Conservation (phyloP, 2,888 invertebrate genomes). For the Amphiduros pacificus region DNA sequence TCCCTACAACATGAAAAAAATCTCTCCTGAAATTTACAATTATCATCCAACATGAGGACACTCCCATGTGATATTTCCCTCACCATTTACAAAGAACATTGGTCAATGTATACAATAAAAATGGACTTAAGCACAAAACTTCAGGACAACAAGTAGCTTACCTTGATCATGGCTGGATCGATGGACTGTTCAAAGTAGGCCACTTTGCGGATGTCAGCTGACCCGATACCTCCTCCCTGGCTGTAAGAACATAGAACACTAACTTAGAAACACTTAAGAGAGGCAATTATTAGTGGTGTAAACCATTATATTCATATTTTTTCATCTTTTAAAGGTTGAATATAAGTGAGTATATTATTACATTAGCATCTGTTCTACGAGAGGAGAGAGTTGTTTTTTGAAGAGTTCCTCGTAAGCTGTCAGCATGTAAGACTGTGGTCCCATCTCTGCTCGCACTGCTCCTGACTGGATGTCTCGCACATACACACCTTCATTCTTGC, state of each 20-base stretch:
- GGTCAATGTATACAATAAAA: no score
- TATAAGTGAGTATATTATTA: no score
- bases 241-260: no score
- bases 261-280: no score
- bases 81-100: no score
- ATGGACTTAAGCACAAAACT: no score
- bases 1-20: slow-evolving; percentile 41
- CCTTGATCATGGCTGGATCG: slow-evolving; percentile 39
- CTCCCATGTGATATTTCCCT: no score
- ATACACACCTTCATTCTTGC: slow-evolving; percentile 51
- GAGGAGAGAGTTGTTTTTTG: slow-evolving; percentile 41
- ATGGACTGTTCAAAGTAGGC: slow-evolving; percentile 54
- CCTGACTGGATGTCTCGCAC: slow-evolving; percentile 43
- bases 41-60: no score
- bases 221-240: slow-evolving; percentile 45
- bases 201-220: slow-evolving; percentile 47
- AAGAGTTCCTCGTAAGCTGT: slow-evolving; percentile 46
- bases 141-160: neutral
- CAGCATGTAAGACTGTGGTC: slow-evolving; percentile 49
- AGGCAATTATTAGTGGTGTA: no score
- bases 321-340: no score
- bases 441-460: slow-evolving; percentile 46
- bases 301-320: no score
- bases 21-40: no score
- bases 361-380: slow-evolving; percentile 45